Evolutionary conservation across 2,888 invertebrate species (phyloP).

Genomic region (Eristalinus sepulchralis): DNA sequence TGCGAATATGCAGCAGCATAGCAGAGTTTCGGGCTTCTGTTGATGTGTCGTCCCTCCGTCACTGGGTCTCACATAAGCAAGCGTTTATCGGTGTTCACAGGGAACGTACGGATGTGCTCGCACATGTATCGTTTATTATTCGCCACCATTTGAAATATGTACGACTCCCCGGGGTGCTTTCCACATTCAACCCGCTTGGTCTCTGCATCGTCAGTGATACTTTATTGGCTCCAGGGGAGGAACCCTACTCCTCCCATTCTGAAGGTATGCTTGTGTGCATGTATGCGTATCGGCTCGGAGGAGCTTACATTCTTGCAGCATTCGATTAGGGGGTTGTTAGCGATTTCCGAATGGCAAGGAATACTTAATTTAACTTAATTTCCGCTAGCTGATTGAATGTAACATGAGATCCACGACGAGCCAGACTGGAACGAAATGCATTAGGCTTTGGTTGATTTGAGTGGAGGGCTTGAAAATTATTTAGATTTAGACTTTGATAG

Average conservation of each 20-base stretch:
- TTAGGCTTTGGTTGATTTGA: not conserved
- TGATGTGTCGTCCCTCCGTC: not conserved
- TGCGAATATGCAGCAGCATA: constrained; percentile 3
- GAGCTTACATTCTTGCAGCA: not conserved
- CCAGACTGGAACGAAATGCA: not conserved
- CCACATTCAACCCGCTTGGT: constrained; percentile 19
- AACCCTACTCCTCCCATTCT: not conserved
- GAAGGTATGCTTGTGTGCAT: not conserved
- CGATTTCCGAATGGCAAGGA: not conserved
- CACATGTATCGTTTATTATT: constrained; percentile 15
- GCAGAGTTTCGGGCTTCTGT: not conserved
- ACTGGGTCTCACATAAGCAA: not conserved
- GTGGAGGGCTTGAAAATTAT: not conserved
- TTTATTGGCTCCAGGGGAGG: constrained; percentile 5
- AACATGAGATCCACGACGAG: not conserved
- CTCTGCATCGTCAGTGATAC: constrained; percentile 24
- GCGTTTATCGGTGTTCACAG: not conserved
- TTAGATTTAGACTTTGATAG: too few relatives aligned
- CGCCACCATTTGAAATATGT: constrained; percentile 18
- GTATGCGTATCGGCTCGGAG: not conserved
- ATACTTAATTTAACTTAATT: not conserved
- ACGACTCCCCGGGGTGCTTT: constrained; percentile 25
- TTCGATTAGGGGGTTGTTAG: not conserved
- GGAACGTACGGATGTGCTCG: not conserved
- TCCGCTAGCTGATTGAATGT: not conserved